A percentile compares a stretch with the other conserved stretches of the same genome.
Conservation (phyloP, 2,797 vertebrate species). For the Macrochelys suwanniensis region DNA sequence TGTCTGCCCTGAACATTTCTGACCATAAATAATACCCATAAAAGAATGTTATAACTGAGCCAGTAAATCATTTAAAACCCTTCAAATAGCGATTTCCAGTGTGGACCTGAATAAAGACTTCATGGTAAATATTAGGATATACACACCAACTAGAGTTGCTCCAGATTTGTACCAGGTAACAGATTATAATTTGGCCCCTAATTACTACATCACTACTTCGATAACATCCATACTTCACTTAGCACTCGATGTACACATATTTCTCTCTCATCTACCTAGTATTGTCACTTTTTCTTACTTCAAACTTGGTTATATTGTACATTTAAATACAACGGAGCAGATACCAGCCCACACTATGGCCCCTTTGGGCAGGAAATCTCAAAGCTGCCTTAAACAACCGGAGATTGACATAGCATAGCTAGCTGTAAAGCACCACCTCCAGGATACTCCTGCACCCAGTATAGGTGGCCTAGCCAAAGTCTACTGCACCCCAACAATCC, state of each 20-base stretch:
- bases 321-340: background rate
- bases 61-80: background rate
- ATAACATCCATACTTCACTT: background rate
- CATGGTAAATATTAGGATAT: background rate
- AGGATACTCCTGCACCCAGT: background rate
- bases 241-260: background rate
- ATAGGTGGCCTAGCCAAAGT: background rate
- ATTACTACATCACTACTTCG: background rate
- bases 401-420: background rate
- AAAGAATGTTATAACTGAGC: background rate
- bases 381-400: background rate
- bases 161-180: background rate
- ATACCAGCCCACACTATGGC: background rate
- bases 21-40: too few species aligned
- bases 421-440: background rate
- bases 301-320: background rate
- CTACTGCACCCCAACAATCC: background rate
- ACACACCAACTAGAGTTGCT: background rate
- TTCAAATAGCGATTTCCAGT: background rate
- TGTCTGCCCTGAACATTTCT: too few species aligned
- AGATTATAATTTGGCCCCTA: background rate
- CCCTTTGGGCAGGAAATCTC: background rate
- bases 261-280: background rate
- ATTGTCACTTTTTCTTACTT: background rate
- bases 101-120: background rate